Conservation (phyloP, 2,888 invertebrate species). For the Gymnocheta viridis region DNA sequence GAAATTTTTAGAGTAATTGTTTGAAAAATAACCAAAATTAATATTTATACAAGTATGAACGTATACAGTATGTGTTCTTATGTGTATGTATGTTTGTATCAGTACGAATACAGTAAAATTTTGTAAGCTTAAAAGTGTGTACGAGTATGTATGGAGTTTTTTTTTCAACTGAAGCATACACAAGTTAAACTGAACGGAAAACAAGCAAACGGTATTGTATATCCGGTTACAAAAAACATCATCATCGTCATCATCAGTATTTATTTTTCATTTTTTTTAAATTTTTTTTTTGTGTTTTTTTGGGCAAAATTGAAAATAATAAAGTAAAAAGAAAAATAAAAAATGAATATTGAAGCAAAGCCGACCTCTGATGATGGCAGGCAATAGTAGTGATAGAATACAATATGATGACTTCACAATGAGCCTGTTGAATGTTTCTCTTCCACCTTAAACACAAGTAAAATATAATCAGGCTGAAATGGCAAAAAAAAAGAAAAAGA, state of each 20-base stretch:
- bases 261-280: constrained; percentile 45
- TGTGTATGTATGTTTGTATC: neutral
- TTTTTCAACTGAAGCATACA: constrained; percentile 61
- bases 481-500: constrained; percentile 16
- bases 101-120: neutral
- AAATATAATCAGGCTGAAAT: constrained; percentile 63
- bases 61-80: neutral
- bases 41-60: constrained; percentile 52
- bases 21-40: constrained; percentile 68
- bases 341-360: constrained; percentile 44
- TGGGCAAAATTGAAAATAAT: constrained; percentile 46
- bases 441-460: constrained; percentile 53
- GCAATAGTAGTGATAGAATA: constrained; percentile 62
- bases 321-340: constrained; percentile 40
- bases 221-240: constrained; percentile 59
- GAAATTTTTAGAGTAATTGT: constrained; percentile 70
- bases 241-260: constrained; percentile 36
- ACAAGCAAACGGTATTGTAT: constrained; percentile 70
- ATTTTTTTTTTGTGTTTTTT: constrained; percentile 17
- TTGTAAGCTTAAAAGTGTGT: neutral
- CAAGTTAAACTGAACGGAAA: constrained; percentile 70
- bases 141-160: constrained; percentile 5
- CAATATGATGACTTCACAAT: constrained; percentile 66
- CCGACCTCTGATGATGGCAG: constrained; percentile 62
- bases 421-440: constrained; percentile 66